Evolutionary conservation across 2,888 invertebrate genomes (phyloP).

Genomic region (Rhamphomyia laevipes): DNA sequence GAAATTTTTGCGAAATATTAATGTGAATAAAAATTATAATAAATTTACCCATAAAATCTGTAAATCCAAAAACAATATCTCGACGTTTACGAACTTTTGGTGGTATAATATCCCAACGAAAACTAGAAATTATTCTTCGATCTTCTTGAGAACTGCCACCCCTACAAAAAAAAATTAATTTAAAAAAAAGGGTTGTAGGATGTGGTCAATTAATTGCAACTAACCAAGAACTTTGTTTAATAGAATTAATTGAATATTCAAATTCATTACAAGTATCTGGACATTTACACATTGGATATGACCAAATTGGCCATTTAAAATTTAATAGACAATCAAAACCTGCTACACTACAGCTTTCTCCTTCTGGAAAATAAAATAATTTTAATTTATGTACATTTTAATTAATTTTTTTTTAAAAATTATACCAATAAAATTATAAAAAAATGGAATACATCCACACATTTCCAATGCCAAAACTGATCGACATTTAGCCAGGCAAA

Average conservation of each 20-base stretch:
- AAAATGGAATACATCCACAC: slow-evolving; percentile 46
- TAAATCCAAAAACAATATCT: slow-evolving; percentile 45
- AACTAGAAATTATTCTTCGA: slow-evolving; percentile 36
- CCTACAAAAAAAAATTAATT: slow-evolving; percentile 14
- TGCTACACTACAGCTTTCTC: slow-evolving; percentile 27
- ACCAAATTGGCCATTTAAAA: slow-evolving; percentile 35
- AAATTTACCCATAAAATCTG: slow-evolving; percentile 42
- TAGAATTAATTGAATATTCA: slow-evolving; percentile 28
- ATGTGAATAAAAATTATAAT: neutral
- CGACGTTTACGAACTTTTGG: slow-evolving; percentile 43
- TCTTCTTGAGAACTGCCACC: slow-evolving; percentile 15
- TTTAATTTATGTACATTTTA: neutral
- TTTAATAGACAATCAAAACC: slow-evolving; percentile 32
- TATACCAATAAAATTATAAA: slow-evolving; percentile 38
- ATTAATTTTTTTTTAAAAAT: neutral
- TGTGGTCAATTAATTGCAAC: neutral
- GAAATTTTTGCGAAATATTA: neutral
- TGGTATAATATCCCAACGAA: slow-evolving; percentile 42
- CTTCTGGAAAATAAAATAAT: slow-evolving; percentile 16
- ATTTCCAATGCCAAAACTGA: slow-evolving; percentile 39
- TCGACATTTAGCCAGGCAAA: slow-evolving; percentile 38
- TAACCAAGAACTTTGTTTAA: slow-evolving; percentile 29
- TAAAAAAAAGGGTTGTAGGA: neutral
- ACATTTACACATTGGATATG: slow-evolving; percentile 30
- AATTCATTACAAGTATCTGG: slow-evolving; percentile 30